Base-by-base conservation (phyloP, 2,113 vertebrate genomes). In the Cinclus mexicanus region DNA sequence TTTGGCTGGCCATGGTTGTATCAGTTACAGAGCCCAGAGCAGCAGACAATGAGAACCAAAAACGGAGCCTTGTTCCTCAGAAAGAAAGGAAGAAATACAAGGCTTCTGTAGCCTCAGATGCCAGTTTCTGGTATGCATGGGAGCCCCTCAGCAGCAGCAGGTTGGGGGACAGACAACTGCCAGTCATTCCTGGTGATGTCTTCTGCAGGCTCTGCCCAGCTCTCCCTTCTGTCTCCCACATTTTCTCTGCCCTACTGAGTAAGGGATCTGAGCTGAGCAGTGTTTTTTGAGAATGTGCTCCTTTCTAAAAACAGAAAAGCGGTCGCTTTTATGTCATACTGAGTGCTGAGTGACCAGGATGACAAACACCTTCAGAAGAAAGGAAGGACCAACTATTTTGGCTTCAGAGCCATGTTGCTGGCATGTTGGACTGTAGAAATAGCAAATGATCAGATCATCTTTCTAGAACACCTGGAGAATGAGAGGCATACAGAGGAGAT, bases 71-170 rank as follows among this genome's bases (percentile, higher is more conserved):
- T 88, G 76, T 83, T 91, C 81, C 81, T 90, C 37, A 93, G 83
- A 96, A 92, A 86, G 56, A 92, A 93, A 88, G 95, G 87, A 78
- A 91, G 55, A 81, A 77, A 46, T 64, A 6, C 33, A 81, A 47
- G 50, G 56, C 55, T 78, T 68, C 41, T 88, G 75, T 17, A 86
- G 57, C 19, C 41, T 89, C 11, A 9, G 46, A 76, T 69, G 29
- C 21, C 44, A 61, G 39, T 64, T 79, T 64, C 42, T 95, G 63
- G 56, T 71, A 21, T 35, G 72, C 64, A 68, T 7, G 5, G 49
- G 63, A 79, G 77, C 44, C 31, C 20, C 17, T 83, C 19, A 20
- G 19, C 42, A 90, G 39, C 50, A 77, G 29, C 56, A 83, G 31
- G 4, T 10, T 83, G 50, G 72, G 19, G 76, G 75, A 70, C 22